Evolutionary conservation across 2,888 invertebrate genomes (phyloP).

Genomic region (Epiblema foenella): DNA sequence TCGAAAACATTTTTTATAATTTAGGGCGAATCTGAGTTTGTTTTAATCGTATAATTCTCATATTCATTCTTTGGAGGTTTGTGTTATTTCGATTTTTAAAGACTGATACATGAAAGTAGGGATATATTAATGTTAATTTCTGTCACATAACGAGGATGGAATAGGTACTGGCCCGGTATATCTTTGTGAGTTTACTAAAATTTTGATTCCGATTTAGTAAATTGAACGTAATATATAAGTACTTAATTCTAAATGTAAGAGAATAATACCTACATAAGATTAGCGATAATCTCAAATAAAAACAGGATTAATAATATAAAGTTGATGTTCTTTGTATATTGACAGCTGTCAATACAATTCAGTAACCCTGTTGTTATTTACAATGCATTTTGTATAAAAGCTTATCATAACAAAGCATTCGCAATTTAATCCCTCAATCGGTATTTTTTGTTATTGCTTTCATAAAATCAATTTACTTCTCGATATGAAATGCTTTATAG

Average conservation of each 20-base stretch:
- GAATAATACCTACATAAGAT: no score
- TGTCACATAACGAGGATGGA: no score
- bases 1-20: background rate
- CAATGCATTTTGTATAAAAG: background rate
- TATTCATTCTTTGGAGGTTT: no score
- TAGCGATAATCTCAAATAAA: no score
- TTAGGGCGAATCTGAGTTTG: background rate
- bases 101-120: background rate
- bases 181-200: no score
- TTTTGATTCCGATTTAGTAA: no score
- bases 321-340: background rate
- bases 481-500: background rate
- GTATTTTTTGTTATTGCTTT: background rate
- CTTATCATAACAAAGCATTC: constrained; percentile 6
- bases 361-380: constrained; percentile 1
- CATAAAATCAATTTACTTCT: background rate
- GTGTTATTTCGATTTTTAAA: no score
- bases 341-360: constrained; percentile 19
- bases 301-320: background rate
- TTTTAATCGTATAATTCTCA: no score
- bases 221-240: no score
- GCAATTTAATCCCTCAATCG: background rate
- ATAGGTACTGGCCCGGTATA: no score
- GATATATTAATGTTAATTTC: background rate
- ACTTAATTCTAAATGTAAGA: no score